Base-by-base conservation (phyloP, 1,140 invertebrate genomes). In the Drosophila truncata region DNA sequence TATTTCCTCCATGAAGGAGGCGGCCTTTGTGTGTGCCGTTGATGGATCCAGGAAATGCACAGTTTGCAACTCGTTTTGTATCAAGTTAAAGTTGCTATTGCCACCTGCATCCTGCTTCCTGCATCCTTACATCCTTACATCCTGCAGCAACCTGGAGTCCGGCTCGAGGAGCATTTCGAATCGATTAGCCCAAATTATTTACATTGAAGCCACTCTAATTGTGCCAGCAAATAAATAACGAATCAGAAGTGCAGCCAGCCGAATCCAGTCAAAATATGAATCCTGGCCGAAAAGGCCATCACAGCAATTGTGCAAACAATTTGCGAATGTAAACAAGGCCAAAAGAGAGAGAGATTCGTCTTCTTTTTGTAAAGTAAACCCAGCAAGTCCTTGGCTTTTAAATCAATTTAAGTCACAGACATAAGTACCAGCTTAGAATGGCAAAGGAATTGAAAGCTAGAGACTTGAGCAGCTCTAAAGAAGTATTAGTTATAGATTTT, bases 111-210 rank as follows among this genome's bases (percentile, higher is more conserved):
- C 27, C 55, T 61, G 37, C 35, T 11, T 16, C 16, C 52, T 23
- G 49, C 29, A 13, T 52, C 49, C 52, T 55, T n/a, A n/a, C n/a
- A n/a, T n/a, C n/a, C n/a, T n/a, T n/a, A 18, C 13, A 23, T 16
- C 31, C 55, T 31, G 35, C 10, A 7, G 35, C 10, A 7, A 6
- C n/a, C 29, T 23, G 49, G 9, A 52, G 27, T 27, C 47, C 23
- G 6, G 20, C 41, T 4, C 31, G 35, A 64, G 18, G 35, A 64
- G 18, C 59, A 64, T 27, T 27, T 25, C 25, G 25, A 49, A 64
- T 64, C 62, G 62, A 64, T 64, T 64, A 64, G 62, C 27, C 57
- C 62, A 61, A 64, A 64, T 64, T 62, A 62, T 64, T 29, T 62
- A 64, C 57, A 61, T 42, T 42, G 62, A 60, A 64, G 57, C 61